These are phyloP conservation scores for Mionectes macconnelli DNA, from an alignment of 2,113 vertebrate genomes.

Conservation along the genomic window DNA sequence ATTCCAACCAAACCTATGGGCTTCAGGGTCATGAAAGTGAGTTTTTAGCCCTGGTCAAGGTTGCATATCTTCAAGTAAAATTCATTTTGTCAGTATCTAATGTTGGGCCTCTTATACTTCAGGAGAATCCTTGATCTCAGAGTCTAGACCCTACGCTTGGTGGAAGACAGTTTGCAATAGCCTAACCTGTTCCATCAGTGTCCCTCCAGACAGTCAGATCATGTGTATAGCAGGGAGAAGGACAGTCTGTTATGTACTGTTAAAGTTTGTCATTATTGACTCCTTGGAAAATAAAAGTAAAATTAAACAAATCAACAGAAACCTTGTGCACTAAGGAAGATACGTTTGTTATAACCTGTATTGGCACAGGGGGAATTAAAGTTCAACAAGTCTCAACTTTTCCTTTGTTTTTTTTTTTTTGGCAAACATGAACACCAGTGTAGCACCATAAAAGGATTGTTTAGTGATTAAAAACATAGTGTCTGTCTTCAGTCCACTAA, in stretches of 20 bases:
- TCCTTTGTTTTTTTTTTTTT: background rate
- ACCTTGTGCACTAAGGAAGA: background rate
- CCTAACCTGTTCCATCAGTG: background rate
- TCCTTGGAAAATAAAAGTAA: background rate
- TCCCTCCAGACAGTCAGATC: background rate
- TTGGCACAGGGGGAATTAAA: background rate
- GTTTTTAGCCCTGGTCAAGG: background rate
- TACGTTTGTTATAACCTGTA: background rate
- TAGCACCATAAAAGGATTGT: background rate
- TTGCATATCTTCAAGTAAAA: background rate
- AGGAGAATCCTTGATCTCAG: background rate
- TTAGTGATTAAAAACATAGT: background rate
- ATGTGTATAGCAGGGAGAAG: background rate
- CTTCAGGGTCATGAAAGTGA: background rate
- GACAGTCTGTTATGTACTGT: background rate
- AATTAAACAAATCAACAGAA: background rate
- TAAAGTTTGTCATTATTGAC: background rate
- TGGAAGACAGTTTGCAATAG: background rate
- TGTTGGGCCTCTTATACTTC: background rate
- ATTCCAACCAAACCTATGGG: background rate
- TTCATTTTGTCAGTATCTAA: background rate
- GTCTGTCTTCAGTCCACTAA: background rate
- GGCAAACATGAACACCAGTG: fast-evolving
- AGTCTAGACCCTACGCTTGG: background rate
- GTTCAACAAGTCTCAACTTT: background rate